Conservation (phyloP, 2,797 vertebrate genomes). For the Capromys pilorides region DNA sequence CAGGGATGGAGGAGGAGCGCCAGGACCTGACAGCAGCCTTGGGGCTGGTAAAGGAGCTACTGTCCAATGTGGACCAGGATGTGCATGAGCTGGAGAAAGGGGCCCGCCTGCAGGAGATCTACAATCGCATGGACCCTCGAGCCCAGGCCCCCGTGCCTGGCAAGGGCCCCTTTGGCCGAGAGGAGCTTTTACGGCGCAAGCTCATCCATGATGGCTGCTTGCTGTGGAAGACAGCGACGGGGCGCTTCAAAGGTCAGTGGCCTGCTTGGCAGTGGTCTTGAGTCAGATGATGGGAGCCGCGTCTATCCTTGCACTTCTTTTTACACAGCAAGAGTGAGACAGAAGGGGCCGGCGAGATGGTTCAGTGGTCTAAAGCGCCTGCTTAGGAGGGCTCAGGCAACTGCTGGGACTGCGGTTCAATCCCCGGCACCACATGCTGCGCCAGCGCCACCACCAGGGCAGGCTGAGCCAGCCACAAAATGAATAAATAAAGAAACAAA, state of each 20-base stretch:
- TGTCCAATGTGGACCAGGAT: conserved; percentile 91
- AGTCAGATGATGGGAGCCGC: background rate
- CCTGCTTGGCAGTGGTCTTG: background rate
- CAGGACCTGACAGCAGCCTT: conserved; percentile 86
- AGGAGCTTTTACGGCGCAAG: conserved; percentile 91
- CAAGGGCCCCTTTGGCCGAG: conserved; percentile 87
- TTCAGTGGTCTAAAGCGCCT: no score
- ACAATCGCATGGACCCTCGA: conserved; percentile 89
- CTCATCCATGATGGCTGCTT: conserved; percentile 92
- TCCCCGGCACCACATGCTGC: no score
- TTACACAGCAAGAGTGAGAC: background rate
- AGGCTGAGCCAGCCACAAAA: no score
- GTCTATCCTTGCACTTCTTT: background rate
- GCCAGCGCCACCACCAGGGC: no score
- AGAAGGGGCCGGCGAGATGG: no score
- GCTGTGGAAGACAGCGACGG: conserved; percentile 91
- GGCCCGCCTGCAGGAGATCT: conserved; percentile 92
- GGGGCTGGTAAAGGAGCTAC: conserved; percentile 89
- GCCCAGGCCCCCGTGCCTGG: conserved; percentile 86
- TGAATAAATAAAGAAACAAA: no score
- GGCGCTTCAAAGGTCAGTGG: conserved; percentile 92
- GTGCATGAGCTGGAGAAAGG: conserved; percentile 91
- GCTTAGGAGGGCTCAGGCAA: no score
- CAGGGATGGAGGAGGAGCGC: conserved; percentile 91
- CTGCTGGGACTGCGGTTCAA: no score